phyloP scores from a whole-genome alignment of 2,113 vertebrate species.

The Vombatus ursinus region DNA sequence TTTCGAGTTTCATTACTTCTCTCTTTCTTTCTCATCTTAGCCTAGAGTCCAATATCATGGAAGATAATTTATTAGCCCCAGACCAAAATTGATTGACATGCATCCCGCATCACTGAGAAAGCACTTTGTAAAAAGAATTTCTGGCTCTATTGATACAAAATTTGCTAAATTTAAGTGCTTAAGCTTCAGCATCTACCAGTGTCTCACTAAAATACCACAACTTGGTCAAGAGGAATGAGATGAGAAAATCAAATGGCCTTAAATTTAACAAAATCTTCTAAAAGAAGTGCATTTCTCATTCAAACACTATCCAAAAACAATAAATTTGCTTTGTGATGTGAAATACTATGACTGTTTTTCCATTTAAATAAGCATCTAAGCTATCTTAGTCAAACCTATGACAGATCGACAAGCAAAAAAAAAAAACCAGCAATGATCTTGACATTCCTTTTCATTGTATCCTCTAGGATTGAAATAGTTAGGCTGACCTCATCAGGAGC shows the following conservation, averaged over 20 bases:
- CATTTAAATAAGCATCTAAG: neutral
- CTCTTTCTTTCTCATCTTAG: too few species aligned
- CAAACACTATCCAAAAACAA: slow-evolving; percentile 21
- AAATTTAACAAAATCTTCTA: neutral
- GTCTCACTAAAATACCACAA: neutral
- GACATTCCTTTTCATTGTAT: neutral
- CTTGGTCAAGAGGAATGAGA: neutral
- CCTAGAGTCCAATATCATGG: neutral
- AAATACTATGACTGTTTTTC: neutral
- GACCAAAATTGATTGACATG: neutral
- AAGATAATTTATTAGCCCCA: neutral
- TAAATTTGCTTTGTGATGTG: slow-evolving; percentile 24
- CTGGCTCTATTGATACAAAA: neutral
- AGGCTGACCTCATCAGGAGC: slow-evolving; percentile 19
- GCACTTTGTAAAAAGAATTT: neutral
- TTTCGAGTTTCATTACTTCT: neutral
- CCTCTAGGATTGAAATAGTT: neutral
- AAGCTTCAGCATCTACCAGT: neutral
- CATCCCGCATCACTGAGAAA: neutral
- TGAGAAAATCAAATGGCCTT: neutral
- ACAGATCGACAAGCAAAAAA: neutral
- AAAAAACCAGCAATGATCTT: neutral
- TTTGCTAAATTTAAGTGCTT: neutral
- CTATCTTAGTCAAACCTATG: slow-evolving; percentile 18
- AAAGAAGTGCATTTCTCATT: slow-evolving; percentile 20